These are phyloP conservation scores for Tetrapedia diversipes DNA, from an alignment of 2,888 invertebrate genomes.

Conservation along the genomic window DNA sequence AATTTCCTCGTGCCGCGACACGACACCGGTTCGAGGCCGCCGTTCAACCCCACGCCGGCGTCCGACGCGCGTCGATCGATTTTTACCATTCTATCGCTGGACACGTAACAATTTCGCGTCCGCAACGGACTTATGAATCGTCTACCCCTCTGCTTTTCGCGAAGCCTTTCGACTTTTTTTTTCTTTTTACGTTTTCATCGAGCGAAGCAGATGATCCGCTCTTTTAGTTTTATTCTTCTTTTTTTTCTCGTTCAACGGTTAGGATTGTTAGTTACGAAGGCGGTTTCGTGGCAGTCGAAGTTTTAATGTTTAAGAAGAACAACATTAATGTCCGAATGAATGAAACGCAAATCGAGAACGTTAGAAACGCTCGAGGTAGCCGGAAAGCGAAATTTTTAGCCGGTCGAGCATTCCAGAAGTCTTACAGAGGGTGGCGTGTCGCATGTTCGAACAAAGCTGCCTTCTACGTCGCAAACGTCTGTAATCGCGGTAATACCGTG, in stretches of 20 bases:
- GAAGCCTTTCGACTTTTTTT: too few species aligned
- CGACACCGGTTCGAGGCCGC: constrained; percentile 30
- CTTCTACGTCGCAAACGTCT: neutral
- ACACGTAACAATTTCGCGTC: constrained; percentile 59
- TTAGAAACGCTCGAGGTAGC: too few species aligned
- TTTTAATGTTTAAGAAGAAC: too few species aligned
- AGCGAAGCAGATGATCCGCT: too few species aligned
- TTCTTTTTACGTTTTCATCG: too few species aligned
- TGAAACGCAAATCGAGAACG: too few species aligned
- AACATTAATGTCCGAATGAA: too few species aligned
- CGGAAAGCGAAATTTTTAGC: too few species aligned
- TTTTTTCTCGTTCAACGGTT: neutral
- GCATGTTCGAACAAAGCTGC: constrained; percentile 5
- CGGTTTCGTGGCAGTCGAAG: too few species aligned
- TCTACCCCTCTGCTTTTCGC: neutral
- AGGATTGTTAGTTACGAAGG: too few species aligned
- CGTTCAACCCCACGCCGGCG: constrained; percentile 45
- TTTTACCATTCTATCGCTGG: constrained; percentile 54
- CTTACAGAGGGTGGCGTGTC: neutral
- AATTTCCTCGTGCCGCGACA: constrained; percentile 68
- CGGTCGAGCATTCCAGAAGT: neutral
- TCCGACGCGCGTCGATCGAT: constrained; percentile 73
- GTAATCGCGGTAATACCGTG: neutral
- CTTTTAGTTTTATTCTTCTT: too few species aligned
- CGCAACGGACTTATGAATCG: constrained; percentile 4